phyloP scores from a whole-genome alignment of 2,888 invertebrate species.

The Caradrina clavipalpis region DNA sequence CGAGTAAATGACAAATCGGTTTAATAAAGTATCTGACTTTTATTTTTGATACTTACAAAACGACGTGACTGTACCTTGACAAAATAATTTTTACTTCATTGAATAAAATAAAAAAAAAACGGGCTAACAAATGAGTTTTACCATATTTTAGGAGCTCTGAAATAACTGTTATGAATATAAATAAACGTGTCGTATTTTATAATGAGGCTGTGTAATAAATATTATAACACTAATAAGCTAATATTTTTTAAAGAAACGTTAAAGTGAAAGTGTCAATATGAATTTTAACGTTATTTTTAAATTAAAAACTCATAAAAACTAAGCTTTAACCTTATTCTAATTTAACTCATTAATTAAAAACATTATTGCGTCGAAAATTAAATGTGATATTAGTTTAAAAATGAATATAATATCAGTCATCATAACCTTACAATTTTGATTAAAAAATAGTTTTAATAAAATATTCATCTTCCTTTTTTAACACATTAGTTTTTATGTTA shows the following conservation, averaged over 20 bases:
- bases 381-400: conserved; percentile 24
- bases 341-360: conserved; percentile 34
- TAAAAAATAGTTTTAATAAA: neutral
- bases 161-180: conserved; percentile 30
- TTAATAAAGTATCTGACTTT: conserved; percentile 57
- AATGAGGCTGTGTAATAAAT: conserved; percentile 31
- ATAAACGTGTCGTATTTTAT: conserved; percentile 27
- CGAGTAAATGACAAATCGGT: conserved; percentile 63
- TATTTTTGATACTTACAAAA: conserved; percentile 44
- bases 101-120: conserved; percentile 16
- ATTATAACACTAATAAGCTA: conserved; percentile 22
- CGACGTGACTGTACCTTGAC: conserved; percentile 42
- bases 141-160: conserved; percentile 16
- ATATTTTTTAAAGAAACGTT: conserved; percentile 28
- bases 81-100: conserved; percentile 15
- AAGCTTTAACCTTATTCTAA: conserved; percentile 44
- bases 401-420: conserved; percentile 15
- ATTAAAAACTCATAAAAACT: conserved; percentile 28
- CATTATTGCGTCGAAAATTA: conserved; percentile 21
- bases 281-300: conserved; percentile 33
- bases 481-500: conserved; percentile 7
- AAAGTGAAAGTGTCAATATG: conserved; percentile 32
- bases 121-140: conserved; percentile 8
- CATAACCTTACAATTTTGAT: conserved; percentile 28
- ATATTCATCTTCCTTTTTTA: conserved; percentile 21